phyloP scores from a whole-genome alignment of 2,888 invertebrate species.

The Plutella xylostella region DNA sequence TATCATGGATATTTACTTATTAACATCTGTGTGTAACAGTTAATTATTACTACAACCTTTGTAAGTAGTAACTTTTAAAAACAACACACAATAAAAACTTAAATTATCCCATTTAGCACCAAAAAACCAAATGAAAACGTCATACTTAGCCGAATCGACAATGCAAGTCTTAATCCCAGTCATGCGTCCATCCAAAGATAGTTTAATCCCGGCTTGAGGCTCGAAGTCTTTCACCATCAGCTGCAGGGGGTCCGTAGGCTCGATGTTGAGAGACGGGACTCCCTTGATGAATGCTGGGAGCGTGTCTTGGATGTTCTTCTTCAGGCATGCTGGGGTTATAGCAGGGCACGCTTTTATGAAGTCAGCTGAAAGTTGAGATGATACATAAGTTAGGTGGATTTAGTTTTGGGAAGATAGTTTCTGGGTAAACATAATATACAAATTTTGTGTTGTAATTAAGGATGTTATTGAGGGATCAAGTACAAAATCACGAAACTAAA shows the following conservation, averaged over 20 bases:
- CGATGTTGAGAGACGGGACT: conserved; percentile 33
- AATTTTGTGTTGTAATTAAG: too few species aligned
- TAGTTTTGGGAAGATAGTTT: too few species aligned
- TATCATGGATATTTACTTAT: too few species aligned
- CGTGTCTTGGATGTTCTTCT: conserved; percentile 31
- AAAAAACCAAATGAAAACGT: neutral
- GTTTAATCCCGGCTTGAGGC: conserved; percentile 36
- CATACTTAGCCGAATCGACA: conserved; percentile 26
- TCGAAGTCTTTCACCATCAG: conserved; percentile 26
- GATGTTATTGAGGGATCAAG: too few species aligned
- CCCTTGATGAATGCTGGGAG: conserved; percentile 40
- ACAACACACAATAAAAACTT: too few species aligned
- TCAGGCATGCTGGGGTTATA: conserved; percentile 36
- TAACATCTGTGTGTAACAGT: too few species aligned
- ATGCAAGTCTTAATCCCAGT: conserved; percentile 43
- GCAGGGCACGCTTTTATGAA: conserved; percentile 36
- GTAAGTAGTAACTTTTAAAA: too few species aligned
- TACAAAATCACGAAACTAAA: too few species aligned
- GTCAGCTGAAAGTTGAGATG: conserved; percentile 30
- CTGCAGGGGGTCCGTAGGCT: conserved; percentile 32
- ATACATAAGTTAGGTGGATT: too few species aligned
- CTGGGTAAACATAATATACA: too few species aligned
- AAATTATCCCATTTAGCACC: too few species aligned
- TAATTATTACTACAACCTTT: too few species aligned
- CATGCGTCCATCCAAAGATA: conserved; percentile 36